Conservation (phyloP, 2,113 vertebrate species). For the Bubo scandiacus region DNA sequence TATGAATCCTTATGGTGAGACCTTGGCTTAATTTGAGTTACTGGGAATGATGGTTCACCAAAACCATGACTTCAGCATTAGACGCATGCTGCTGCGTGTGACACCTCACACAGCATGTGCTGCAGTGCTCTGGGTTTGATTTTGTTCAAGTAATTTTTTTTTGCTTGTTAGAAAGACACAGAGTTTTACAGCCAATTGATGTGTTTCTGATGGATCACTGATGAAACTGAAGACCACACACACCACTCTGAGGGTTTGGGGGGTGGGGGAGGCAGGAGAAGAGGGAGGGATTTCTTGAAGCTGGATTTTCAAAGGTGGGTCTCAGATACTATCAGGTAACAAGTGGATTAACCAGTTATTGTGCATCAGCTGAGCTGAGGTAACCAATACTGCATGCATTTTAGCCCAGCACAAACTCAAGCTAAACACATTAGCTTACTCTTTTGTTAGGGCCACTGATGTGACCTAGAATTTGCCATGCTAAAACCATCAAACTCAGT, state of each 20-base stretch:
- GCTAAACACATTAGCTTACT: background rate
- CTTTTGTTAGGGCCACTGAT: background rate
- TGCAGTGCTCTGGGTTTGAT: background rate
- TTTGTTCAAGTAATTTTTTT: background rate
- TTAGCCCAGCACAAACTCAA: background rate
- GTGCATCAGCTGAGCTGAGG: background rate
- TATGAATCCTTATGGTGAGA: background rate
- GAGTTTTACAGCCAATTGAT: background rate
- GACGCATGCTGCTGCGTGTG: background rate
- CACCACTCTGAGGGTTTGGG: background rate
- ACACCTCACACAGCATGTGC: accelerated
- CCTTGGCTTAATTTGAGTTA: background rate
- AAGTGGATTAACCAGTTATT: background rate
- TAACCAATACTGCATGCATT: background rate
- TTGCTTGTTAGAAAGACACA: background rate
- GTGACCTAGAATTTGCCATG: background rate
- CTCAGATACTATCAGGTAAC: background rate
- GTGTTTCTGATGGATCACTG: background rate
- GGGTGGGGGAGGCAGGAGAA: background rate
- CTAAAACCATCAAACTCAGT: background rate
- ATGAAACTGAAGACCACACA: background rate
- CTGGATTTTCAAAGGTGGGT: background rate
- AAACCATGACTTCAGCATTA: background rate
- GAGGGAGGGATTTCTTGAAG: background rate
- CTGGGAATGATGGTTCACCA: background rate